These are phyloP conservation scores for Motacilla alba DNA, from an alignment of 2,113 vertebrate species.

Conservation along the genomic window DNA sequence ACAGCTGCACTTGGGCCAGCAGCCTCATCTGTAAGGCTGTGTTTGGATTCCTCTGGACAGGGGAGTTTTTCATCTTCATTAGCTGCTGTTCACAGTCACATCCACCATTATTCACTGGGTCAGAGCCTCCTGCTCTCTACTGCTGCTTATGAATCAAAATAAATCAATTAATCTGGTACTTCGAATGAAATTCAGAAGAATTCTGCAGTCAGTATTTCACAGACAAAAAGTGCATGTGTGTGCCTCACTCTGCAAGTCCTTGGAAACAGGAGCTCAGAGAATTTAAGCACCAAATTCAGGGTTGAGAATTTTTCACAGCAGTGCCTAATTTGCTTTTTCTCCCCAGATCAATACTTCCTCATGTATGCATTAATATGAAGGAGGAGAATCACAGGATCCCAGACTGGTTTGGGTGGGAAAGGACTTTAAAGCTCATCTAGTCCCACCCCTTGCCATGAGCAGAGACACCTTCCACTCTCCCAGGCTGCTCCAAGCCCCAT, in stretches of 20 bases:
- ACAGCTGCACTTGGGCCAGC: constrained; percentile 42
- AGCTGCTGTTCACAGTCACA: constrained; percentile 22
- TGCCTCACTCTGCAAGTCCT: not conserved
- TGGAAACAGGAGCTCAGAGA: not conserved
- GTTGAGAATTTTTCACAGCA: not conserved
- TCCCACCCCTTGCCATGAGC: not conserved
- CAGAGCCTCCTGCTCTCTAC: not conserved
- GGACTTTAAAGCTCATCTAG: not conserved
- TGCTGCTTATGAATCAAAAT: not conserved
- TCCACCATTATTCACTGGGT: not conserved
- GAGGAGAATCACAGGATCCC: not conserved
- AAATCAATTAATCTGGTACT: constrained; percentile 13
- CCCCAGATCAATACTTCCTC: not conserved
- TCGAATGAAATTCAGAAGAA: not conserved
- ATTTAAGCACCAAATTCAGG: not conserved
- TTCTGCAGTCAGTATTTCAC: not conserved
- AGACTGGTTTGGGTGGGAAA: not conserved
- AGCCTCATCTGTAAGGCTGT: not conserved
- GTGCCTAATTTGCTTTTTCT: not conserved
- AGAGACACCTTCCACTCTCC: not conserved
- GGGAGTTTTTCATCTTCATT: constrained; percentile 53
- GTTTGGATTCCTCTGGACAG: constrained; percentile 6
- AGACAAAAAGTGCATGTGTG: not conserved
- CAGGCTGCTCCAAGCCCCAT: not conserved
- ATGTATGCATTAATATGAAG: not conserved